These are phyloP conservation scores for Aurelia sp. DNA, from an alignment of 30 jellyfish, hydroid and myxozoan species.

Conservation along the genomic window DNA sequence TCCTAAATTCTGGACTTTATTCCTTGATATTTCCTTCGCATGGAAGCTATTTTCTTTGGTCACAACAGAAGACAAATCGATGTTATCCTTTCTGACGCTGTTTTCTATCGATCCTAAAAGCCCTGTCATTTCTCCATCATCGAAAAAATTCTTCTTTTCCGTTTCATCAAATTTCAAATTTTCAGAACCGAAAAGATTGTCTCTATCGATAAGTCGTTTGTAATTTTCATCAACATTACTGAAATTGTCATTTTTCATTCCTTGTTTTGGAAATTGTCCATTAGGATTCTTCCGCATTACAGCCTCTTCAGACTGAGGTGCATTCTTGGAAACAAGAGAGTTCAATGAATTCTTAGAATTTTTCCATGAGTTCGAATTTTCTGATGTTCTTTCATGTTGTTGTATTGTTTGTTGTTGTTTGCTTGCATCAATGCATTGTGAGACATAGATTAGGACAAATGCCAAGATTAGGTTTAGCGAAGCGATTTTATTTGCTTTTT, in stretches of 20 bases:
- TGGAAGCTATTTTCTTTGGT: not conserved
- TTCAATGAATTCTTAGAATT: not conserved
- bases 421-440: not conserved
- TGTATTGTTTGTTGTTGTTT: not conserved
- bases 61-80: slow-evolving; percentile 34
- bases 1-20: not conserved
- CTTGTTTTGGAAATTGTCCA: slow-evolving; percentile 11
- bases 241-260: slow-evolving; percentile 63
- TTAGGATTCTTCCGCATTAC: not conserved
- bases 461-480: not conserved
- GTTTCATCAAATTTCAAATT: not conserved
- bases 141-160: not conserved
- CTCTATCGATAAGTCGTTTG: slow-evolving; percentile 1
- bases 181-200: not conserved
- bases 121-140: not conserved
- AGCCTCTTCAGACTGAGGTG: slow-evolving; percentile 20
- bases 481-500: not conserved
- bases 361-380: not conserved
- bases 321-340: not conserved
- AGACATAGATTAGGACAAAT: not conserved
- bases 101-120: slow-evolving; percentile 66
- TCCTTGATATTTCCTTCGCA: not conserved
- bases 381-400: not conserved
- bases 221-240: slow-evolving; percentile 58
- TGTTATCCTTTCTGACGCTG: slow-evolving; percentile 45